Base-by-base conservation (phyloP, 2,797 vertebrate genomes). In the Esox masquinongy region DNA sequence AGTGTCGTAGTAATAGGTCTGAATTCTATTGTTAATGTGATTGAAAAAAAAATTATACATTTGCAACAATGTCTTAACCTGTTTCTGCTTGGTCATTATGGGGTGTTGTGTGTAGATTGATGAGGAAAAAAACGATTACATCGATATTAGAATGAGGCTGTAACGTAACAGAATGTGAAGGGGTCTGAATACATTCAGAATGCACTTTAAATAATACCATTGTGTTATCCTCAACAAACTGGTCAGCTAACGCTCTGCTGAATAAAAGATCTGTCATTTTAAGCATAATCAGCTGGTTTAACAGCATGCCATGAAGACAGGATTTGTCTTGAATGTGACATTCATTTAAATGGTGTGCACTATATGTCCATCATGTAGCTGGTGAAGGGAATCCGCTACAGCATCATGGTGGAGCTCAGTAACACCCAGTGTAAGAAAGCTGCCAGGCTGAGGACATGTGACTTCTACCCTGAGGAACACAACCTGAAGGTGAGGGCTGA, bases 351-450 rank as follows among this genome's bases (percentile, higher is more conserved):
- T 36, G 36, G 36, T 39, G 36, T 39, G 36, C 4, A 67, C 6
- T 80, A 34, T 80, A 17, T 72, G 17, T 86, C 4, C 90, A 17
- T 82, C 80, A 80, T 87, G 2, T 85, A 95, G 94, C 76, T 95
- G 78, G 93, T 94, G 4, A 94, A 94, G 77, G 94, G 94, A 5
- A 85, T 94, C 36, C 90, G 87, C 39, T 95, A 95, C 89, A 91
- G 84, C 34, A 84, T 95, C n/a, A 93, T 90, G 47, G 91, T 88
- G 74, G 94, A 95, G 80, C 86, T 94, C 69, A 94, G 94, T 61
- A 93, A 91, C 84, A 95, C 94, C 12, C 87, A 90, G 36, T 95
- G 94, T 49, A 95, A 94, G 88, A 95, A 95, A 80, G 85, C 89
- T 5, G 5, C 82, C 70, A 82, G 80, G 67, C 80, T 92, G 50